phyloP scores from a whole-genome alignment of 1,140 invertebrate genomes.

The Dendrolimus kikuchii region DNA sequence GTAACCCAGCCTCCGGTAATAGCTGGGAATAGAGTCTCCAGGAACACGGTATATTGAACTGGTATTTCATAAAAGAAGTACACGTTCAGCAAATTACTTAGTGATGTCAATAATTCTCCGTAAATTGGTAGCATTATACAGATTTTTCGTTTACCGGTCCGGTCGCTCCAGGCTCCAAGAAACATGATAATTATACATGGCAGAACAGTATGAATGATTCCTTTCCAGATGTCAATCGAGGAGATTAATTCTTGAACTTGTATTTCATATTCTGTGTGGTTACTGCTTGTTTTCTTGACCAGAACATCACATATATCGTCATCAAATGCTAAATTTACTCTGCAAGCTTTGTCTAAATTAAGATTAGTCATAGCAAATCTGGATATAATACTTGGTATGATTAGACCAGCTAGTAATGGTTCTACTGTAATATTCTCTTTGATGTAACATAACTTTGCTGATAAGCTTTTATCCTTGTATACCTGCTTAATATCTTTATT shows the following conservation, averaged over 20 bases:
- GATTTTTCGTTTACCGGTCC: constrained; percentile 1
- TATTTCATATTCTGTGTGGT: not conserved
- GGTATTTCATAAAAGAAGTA: not conserved
- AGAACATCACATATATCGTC: constrained; percentile 78
- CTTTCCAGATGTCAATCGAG: not conserved
- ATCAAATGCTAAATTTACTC: constrained; percentile 78
- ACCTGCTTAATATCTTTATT: constrained; percentile 25
- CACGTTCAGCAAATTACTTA: constrained; percentile 2
- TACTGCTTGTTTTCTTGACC: not conserved
- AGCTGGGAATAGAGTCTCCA: not conserved
- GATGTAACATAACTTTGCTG: constrained; percentile 38
- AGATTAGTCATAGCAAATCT: constrained; percentile 80
- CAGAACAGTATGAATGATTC: not conserved
- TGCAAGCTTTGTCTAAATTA: constrained; percentile 83
- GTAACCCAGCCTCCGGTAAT: not conserved
- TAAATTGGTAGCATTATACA: not conserved
- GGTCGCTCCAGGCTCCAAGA: constrained; percentile 4
- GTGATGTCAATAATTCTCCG: not conserved
- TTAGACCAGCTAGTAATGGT: not conserved
- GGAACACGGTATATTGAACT: not conserved
- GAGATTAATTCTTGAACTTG: constrained; percentile 1
- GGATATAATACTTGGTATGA: constrained; percentile 1
- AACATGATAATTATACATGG: not conserved
- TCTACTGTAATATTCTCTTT: constrained; percentile 3
- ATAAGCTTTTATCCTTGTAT: constrained; percentile 38